Evolutionary conservation across 2,113 vertebrate genomes (phyloP).

Genomic region (Rhizomys pruinosus): DNA sequence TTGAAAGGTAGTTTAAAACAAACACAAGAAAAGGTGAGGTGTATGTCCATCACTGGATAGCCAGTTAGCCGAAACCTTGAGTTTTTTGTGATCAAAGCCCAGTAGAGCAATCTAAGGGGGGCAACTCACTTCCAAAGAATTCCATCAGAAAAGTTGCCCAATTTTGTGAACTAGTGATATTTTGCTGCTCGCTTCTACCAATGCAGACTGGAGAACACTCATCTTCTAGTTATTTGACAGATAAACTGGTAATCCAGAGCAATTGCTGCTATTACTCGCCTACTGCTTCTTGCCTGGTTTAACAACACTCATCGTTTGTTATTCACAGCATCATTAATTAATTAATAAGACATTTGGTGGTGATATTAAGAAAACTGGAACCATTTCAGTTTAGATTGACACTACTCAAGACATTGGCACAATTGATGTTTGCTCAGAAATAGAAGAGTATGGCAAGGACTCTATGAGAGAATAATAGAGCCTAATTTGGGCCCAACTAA

Average conservation of each 20-base stretch:
- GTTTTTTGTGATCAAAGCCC: neutral
- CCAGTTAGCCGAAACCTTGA: neutral
- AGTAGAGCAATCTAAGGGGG: neutral
- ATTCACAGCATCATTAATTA: constrained; percentile 66
- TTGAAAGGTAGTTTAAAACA: constrained; percentile 63
- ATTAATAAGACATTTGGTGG: constrained; percentile 72
- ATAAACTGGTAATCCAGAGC: neutral
- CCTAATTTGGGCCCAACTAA: constrained; percentile 64
- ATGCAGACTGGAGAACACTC: neutral
- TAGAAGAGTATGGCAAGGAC: constrained; percentile 29
- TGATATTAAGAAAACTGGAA: constrained; percentile 64
- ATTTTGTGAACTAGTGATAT: neutral
- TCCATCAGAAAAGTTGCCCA: too few species aligned
- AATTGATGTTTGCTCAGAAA: constrained; percentile 66
- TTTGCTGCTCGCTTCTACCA: neutral
- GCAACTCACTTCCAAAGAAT: neutral
- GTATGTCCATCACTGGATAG: constrained; percentile 55
- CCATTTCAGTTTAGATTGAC: constrained; percentile 30
- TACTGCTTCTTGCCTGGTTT: constrained; percentile 42
- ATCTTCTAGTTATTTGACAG: neutral
- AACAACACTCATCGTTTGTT: constrained; percentile 62
- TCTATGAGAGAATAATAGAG: constrained; percentile 55
- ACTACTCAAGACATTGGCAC: constrained; percentile 61
- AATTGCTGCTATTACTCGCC: neutral
- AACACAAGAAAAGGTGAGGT: neutral